Evolutionary conservation across 2,113 vertebrate genomes (phyloP), one percentile per base, ranked within the genome.

Genomic region (Hippoglossus stenolepis): DNA sequence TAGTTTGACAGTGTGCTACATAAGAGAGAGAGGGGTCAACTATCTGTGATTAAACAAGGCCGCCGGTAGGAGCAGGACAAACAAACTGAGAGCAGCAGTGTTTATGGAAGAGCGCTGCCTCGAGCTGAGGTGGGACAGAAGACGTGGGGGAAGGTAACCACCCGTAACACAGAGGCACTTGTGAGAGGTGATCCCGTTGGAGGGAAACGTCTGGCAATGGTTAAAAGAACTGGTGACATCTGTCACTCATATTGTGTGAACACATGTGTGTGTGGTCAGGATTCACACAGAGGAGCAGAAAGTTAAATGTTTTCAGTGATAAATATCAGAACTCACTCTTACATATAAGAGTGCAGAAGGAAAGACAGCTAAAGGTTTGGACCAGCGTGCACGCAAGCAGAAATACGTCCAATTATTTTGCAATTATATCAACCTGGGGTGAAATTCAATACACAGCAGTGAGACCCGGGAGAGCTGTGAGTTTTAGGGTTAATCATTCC

Each of bases 31-130:
- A 51, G 47, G 47, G 62, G 23, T 80, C 63, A 54, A 21, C 20
- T 38, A 56, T 77, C 71, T 64, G 65, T 49, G 75, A 84, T 79
- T 70, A 81, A 80, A 83, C 58, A 71, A 35, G 67, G 51, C 35
- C 56, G 63, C 21, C 79, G 54, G 47, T 28, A 11, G 40, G 62
- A 65, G 58, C 20, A 63, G 58, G 70, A 78, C 75, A 85, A 85
- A 82, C 64, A 85, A 85, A 82, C 64, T 40, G 59, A 63, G 62
- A 61, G 17, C 70, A 57, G 61, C 23, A 13, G 75, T 80, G 73
- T 87, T 86, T 77, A 75, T 79, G 74, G 60, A 77, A 68, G 72
- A 82, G 67, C 28, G 54, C 62, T 67, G 74, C 18, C 60, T 70
- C 59, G 14, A 56, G 47, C 65, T 31, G 75, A 83, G 83, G 89